A percentile compares a stretch with the other conserved stretches of the same genome.
phyloP scores from a whole-genome alignment of 2,797 vertebrate species.

The Acomys russatus region DNA sequence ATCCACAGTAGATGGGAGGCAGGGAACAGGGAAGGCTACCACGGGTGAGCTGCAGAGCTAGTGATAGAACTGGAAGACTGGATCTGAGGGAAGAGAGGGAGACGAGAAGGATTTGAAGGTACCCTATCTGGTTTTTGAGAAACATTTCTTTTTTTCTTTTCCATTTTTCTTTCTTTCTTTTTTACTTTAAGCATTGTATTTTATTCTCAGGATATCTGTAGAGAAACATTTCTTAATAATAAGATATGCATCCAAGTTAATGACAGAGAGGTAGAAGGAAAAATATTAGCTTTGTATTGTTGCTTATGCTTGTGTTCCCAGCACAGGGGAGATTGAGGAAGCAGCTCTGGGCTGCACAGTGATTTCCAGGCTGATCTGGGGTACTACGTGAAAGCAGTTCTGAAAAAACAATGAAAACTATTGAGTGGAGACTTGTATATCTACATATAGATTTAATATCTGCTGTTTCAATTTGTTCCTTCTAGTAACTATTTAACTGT shows the following conservation, averaged over 20 bases:
- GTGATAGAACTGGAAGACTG: not conserved
- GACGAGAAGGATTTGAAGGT: not conserved
- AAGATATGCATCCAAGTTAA: not conserved
- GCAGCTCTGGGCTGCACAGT: no score
- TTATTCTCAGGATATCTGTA: no score
- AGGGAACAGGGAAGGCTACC: not conserved
- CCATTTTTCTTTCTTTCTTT: no score
- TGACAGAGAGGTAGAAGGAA: not conserved
- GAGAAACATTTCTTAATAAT: not conserved
- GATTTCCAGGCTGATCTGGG: not conserved
- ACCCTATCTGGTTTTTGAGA: not conserved
- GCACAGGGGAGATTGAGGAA: no score
- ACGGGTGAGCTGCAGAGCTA: not conserved
- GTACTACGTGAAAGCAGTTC: not conserved
- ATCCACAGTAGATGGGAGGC: not conserved
- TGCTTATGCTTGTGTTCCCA: not conserved
- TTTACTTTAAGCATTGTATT: no score
- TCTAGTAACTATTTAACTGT: not conserved
- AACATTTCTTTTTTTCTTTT: no score
- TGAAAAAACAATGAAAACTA: not conserved
- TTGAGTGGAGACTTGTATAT: not conserved
- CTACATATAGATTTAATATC: not conserved
- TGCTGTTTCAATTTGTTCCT: not conserved
- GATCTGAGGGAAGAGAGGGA: not conserved
- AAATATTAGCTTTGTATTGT: not conserved